Evolutionary conservation across 2,113 vertebrate species (phyloP), one percentile per base, ranked within the genome.

Genomic region (Nothocercus julius): DNA sequence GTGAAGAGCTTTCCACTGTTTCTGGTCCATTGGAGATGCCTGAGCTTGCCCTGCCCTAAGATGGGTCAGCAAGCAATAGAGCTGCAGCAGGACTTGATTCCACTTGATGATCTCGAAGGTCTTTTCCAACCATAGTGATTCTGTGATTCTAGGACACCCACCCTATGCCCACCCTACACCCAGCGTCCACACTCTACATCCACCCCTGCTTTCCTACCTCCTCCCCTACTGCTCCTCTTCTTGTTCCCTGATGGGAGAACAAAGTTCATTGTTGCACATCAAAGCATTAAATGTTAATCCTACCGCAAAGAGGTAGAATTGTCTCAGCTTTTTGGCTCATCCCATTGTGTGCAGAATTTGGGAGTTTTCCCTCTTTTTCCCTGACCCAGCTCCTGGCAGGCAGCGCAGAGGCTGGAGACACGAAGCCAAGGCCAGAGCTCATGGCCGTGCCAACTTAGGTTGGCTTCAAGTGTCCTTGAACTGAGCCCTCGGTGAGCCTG

Each of bases 391-490:
- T 22, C 32, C 58, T 19, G 14, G 44, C 4, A 73, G 67, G 47
- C 73, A 49, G 22, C 62, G 68, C 36, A 45, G 73, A 40, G 44
- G 38, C 67, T 38, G 4, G 78, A 44, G 68, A 82, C 51, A 85
- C 82, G 51, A 51, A 79, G 81, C 34, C 42, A 15, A 73, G 82
- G 84, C 47, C 78, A 76, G 66, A 85, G 73, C 28, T 62, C 24
- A 20, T 75, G 27, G 11, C 47, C 15, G 53, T 82, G 85, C 78
- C 92, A 85, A 79, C 67, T 72, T 30, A 73, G 67, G 79, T 44
- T 79, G 82, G 38, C 69, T 94, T 87, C 45, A 91, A 53, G 67
- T 92, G 68, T 19, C 90, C 93, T 91, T 92, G 96, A 89, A 40
- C 90, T 85, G 67, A 45, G 36, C 74, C 68, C 78, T 91, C 5